Evolutionary conservation across 2,113 vertebrate genomes (phyloP).

Genomic region (Malurus melanocephalus): DNA sequence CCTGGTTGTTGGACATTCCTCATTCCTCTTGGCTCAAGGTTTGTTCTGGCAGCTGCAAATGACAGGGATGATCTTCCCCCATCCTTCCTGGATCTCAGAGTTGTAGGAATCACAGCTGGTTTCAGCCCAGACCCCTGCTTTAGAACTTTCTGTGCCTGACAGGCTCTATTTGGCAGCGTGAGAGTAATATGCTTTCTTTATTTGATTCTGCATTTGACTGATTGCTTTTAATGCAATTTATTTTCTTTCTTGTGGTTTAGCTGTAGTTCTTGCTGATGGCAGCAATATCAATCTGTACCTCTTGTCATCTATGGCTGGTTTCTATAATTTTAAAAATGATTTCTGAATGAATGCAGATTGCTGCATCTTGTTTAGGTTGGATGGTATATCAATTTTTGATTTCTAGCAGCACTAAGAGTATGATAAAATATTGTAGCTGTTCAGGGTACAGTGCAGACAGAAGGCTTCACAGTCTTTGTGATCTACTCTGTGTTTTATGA

Average conservation of each 20-base stretch:
- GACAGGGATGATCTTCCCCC: background rate
- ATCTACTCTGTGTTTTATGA: background rate
- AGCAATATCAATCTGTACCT: background rate
- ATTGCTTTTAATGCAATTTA: constrained; percentile 28
- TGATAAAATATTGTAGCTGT: background rate
- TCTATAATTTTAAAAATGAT: background rate
- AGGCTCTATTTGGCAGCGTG: background rate
- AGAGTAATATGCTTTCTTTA: background rate
- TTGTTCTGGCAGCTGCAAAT: background rate
- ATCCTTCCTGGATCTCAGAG: background rate
- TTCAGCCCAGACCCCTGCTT: background rate
- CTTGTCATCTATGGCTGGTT: background rate
- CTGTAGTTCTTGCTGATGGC: constrained; percentile 12
- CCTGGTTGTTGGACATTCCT: background rate
- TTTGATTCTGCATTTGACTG: background rate
- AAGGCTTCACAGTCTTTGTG: background rate
- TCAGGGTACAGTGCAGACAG: background rate
- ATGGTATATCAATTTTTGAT: background rate
- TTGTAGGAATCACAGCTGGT: background rate
- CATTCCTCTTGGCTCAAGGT: background rate
- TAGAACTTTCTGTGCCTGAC: background rate
- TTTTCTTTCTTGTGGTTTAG: constrained; percentile 25
- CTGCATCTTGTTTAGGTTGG: background rate
- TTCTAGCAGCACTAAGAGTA: background rate
- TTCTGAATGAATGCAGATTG: background rate